These are phyloP conservation scores for Drosophila meridionalis DNA, from an alignment of 2,888 invertebrate genomes.

Conservation along the genomic window DNA sequence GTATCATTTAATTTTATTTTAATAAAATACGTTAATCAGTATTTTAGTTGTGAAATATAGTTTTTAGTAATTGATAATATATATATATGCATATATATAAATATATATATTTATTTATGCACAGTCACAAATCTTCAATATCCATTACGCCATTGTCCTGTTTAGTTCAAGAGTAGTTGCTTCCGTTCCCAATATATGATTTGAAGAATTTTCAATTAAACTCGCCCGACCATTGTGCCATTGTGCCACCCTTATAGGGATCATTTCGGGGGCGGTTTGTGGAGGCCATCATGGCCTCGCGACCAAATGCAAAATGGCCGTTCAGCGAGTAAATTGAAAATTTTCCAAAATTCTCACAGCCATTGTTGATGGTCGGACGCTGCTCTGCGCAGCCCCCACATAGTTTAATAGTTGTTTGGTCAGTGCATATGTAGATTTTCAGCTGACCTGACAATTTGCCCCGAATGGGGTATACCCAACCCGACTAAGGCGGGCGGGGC, in stretches of 20 bases:
- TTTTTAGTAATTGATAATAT: too few species aligned
- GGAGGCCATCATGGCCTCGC: constrained; percentile 60
- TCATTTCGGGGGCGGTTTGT: constrained; percentile 38
- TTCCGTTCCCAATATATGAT: constrained; percentile 50
- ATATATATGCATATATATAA: too few species aligned
- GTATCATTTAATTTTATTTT: not conserved
- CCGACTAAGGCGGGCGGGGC: constrained; percentile 11
- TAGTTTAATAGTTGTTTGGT: constrained; percentile 79
- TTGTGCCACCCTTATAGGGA: constrained; percentile 44
- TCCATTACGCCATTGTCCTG: not conserved
- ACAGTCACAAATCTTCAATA: not conserved
- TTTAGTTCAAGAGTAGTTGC: constrained; percentile 9
- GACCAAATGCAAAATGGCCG: constrained; percentile 71
- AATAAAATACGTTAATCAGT: too few species aligned
- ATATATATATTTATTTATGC: not conserved
- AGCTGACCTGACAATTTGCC: constrained; percentile 74
- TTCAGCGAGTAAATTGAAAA: constrained; percentile 68
- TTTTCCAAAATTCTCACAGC: constrained; percentile 56
- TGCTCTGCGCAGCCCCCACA: constrained; percentile 38
- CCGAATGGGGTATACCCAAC: not conserved
- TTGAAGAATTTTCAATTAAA: constrained; percentile 75
- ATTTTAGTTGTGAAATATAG: not conserved
- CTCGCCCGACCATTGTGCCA: constrained; percentile 26
- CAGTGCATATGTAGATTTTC: constrained; percentile 80
- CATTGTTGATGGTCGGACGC: constrained; percentile 41